These are phyloP conservation scores for Oscheius onirici DNA, from an alignment of 2,888 invertebrate species.

Conservation along the genomic window DNA sequence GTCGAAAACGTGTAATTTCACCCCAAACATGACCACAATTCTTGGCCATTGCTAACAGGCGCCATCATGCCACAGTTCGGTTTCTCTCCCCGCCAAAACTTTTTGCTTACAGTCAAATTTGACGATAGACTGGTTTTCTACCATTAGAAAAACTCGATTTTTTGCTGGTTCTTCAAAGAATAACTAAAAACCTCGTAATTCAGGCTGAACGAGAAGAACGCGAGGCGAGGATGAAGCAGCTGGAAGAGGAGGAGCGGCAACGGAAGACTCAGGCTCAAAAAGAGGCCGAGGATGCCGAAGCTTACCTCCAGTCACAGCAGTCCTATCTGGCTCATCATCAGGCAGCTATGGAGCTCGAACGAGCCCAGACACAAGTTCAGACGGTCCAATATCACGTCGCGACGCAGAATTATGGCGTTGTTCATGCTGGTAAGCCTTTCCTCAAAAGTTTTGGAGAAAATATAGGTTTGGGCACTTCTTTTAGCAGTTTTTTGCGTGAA, in stretches of 20 bases:
- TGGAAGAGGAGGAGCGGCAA: constrained; percentile 30
- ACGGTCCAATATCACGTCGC: constrained; percentile 20
- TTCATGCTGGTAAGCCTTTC: not conserved
- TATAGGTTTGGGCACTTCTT: too few species aligned
- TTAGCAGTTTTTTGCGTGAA: too few species aligned
- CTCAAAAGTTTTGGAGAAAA: too few species aligned
- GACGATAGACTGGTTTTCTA: too few species aligned
- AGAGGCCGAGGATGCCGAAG: constrained; percentile 47
- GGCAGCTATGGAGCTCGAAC: constrained; percentile 48
- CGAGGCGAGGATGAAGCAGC: constrained; percentile 8
- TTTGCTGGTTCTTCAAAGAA: constrained; percentile 1
- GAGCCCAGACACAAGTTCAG: constrained; percentile 18
- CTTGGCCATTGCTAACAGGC: too few species aligned
- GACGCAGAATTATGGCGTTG: constrained; percentile 1
- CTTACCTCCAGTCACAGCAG: constrained; percentile 51
- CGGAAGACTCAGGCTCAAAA: constrained; percentile 30
- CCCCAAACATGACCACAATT: too few species aligned
- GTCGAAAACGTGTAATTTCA: too few species aligned
- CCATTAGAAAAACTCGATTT: too few species aligned
- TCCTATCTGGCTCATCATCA: constrained; percentile 63
- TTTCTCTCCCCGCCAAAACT: too few species aligned
- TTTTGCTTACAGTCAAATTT: too few species aligned
- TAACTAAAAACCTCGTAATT: not conserved
- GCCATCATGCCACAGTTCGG: too few species aligned
- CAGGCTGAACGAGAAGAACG: constrained; percentile 18